Evolutionary conservation across 2,113 vertebrate species (phyloP).

Genomic region (Porphyrio hochstetteri): DNA sequence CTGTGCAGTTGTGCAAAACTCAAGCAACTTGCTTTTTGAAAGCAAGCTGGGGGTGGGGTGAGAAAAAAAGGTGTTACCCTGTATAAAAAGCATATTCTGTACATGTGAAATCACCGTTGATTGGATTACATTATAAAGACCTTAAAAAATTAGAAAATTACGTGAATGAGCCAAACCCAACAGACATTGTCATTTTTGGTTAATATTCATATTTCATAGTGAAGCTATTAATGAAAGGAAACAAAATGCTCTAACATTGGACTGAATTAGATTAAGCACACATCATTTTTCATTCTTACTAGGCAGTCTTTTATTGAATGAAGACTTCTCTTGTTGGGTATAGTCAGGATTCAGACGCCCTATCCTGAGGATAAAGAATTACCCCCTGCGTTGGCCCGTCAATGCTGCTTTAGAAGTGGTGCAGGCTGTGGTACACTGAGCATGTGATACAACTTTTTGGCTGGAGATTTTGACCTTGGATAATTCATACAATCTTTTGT

Average conservation of each 20-base stretch:
- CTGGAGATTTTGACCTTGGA: constrained; percentile 36
- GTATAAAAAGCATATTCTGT: not conserved
- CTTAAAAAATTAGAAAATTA: not conserved
- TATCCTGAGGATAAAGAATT: not conserved
- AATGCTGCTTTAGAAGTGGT: not conserved
- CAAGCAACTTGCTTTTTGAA: not conserved
- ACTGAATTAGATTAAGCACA: not conserved
- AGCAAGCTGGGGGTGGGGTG: not conserved
- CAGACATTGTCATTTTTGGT: not conserved
- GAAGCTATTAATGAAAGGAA: not conserved
- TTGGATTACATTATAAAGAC: not conserved
- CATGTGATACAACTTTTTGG: not conserved
- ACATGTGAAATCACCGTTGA: not conserved
- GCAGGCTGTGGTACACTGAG: not conserved
- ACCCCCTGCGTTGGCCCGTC: not conserved
- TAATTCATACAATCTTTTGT: not conserved
- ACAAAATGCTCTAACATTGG: not conserved
- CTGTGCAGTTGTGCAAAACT: not conserved
- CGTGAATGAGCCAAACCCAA: not conserved
- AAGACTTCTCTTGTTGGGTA: not conserved
- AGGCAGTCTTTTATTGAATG: not conserved
- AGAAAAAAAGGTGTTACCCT: not conserved
- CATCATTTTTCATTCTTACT: not conserved
- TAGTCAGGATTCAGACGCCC: not conserved
- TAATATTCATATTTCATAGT: not conserved